These are phyloP conservation scores for Ptilorrhoa leucosticta DNA, from an alignment of 2,113 vertebrate genomes.

Conservation along the genomic window DNA sequence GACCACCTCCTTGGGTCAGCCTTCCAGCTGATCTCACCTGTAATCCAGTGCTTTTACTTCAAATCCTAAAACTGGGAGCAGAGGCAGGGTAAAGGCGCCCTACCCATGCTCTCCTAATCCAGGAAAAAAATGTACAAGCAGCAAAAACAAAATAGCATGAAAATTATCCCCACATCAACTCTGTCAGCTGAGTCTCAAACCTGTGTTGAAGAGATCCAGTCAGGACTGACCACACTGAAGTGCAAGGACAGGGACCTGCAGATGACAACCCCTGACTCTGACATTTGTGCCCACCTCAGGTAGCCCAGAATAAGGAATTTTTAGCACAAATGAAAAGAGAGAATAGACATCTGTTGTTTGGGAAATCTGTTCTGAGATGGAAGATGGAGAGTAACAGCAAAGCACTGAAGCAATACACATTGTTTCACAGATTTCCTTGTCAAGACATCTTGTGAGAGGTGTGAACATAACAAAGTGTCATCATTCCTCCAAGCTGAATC, in stretches of 20 bases:
- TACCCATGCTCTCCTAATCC: not conserved
- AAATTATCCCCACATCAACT: not conserved
- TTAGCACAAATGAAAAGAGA: not conserved
- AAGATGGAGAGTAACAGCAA: constrained; percentile 38
- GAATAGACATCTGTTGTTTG: constrained; percentile 35
- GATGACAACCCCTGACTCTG: not conserved
- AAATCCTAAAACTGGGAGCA: not conserved
- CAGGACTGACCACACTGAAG: not conserved
- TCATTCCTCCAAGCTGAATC: not conserved
- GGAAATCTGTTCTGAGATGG: constrained; percentile 8
- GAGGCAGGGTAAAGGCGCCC: not conserved
- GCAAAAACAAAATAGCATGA: not conserved
- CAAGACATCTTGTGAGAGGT: constrained; percentile 33
- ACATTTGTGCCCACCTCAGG: not conserved
- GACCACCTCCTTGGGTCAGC: not conserved
- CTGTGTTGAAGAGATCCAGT: not conserved
- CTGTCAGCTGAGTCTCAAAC: not conserved
- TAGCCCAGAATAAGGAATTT: not conserved
- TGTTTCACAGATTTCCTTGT: constrained; percentile 46
- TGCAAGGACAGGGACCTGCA: not conserved
- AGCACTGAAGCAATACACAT: constrained; percentile 36
- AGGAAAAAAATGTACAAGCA: not conserved
- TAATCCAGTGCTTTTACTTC: not conserved
- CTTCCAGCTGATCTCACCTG: not conserved
- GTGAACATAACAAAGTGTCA: constrained; percentile 45